Base-by-base conservation (phyloP, 2,797 vertebrate genomes). In the Iguana delicatissima region DNA sequence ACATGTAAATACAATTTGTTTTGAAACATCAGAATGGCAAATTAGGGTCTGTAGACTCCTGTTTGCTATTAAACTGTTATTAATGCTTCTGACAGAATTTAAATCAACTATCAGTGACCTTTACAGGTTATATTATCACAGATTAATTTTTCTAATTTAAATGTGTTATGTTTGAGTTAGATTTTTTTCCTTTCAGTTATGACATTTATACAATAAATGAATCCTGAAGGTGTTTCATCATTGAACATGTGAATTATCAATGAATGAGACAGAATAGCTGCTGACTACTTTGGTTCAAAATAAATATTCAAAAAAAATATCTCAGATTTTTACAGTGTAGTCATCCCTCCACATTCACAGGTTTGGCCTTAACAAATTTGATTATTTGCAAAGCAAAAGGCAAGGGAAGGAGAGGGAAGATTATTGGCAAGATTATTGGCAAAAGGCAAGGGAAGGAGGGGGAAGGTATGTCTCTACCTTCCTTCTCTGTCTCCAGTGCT, bases 1-100 rank as follows among this genome's bases (percentile, higher is more conserved):
- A 98, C 98, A 98, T 98, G 98, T 98, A 98, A 98, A 99, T 98
- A 97, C 96, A 96, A 97, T 98, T 98, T 97, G 96, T 96, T 97
- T 95, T 89, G 73, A 94, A 97, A 92, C 96, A 96, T 96, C 96
- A 93, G 93, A 96, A 97, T 97, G 95, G 93, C 96, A 98, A 98
- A 98, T 98, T 96, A 98, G 95, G 96, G 98, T 98, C 98, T 97
- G 97, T 96, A 98, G 98, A 98, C 97, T 97, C 92, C 96, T 97
- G 97, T 98, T 98, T 98, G 97, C 97, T 98, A 98, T 98, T 98
- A 98, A 98, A 98, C 22, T 62, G 16, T 98, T 98, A 98, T 98
- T 98, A 98, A 98, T 97, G 97, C 87, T 96, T 96, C 96, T 98
- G 97, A 98, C 98, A 98, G 97, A 98, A 97, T 97, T 97, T 94